phyloP scores from a whole-genome alignment of 2,797 vertebrate genomes.

The Alosa sapidissima region DNA sequence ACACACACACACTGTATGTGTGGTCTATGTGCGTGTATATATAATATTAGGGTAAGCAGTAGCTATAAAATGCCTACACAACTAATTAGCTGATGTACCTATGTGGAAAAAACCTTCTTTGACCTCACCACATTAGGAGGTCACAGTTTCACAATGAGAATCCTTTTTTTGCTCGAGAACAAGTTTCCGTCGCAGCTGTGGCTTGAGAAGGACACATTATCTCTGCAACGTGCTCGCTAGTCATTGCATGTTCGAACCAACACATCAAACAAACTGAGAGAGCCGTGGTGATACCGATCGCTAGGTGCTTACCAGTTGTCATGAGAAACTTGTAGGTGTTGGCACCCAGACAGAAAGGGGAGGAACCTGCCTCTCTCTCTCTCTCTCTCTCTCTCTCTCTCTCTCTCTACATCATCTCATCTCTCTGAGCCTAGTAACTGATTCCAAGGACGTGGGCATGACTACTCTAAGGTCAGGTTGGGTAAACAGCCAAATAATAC shows the following conservation, averaged over 20 bases:
- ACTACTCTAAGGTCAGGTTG: not conserved
- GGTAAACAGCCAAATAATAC: not conserved
- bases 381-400: not conserved
- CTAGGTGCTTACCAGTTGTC: constrained; percentile 36
- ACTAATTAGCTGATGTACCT: not conserved
- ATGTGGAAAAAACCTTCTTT: not conserved
- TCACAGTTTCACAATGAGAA: constrained; percentile 8
- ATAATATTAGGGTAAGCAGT: no score
- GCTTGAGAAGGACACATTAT: not conserved
- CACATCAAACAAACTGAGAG: not conserved
- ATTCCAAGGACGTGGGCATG: not conserved
- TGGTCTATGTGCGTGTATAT: not conserved
- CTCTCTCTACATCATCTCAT: not conserved
- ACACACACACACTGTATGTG: not conserved
- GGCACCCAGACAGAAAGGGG: constrained; percentile 24
- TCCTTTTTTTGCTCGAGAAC: not conserved
- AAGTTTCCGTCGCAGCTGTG: not conserved
- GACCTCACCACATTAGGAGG: constrained; percentile 8
- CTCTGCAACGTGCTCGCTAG: not conserved
- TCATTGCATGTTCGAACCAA: not conserved
- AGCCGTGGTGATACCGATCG: not conserved
- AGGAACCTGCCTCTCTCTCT: not conserved
- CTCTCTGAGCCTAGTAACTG: not conserved
- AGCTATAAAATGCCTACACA: not conserved
- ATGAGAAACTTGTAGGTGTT: constrained; percentile 48